A percentile compares a stretch with the other conserved stretches of the same genome.
Evolutionary conservation across 2,888 invertebrate species (phyloP).

Genomic region (Phrixothrix hirtus): DNA sequence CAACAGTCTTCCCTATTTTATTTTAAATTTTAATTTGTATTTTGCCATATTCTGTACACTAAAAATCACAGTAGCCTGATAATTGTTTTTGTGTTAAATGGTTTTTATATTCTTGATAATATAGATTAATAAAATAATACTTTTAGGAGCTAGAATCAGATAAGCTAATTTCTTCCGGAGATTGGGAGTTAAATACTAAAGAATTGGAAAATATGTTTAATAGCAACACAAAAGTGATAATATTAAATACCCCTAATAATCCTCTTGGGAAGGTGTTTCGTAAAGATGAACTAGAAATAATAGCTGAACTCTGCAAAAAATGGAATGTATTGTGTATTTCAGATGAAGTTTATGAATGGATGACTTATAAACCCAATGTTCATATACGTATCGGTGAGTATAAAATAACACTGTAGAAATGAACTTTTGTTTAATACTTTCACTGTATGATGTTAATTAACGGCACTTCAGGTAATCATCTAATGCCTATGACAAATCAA

Average conservation of each 20-base stretch:
- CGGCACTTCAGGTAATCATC: too few relatives aligned
- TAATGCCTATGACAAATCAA: too few relatives aligned
- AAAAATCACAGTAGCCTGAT: too few relatives aligned
- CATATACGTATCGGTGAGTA: constrained; percentile 85
- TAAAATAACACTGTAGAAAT: too few relatives aligned
- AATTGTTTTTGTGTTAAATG: too few relatives aligned
- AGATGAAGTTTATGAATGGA: constrained; percentile 99
- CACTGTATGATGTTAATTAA: too few relatives aligned
- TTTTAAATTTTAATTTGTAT: too few relatives aligned
- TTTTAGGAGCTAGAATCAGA: constrained; percentile 33
- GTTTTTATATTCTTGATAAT: too few relatives aligned
- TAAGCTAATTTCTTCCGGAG: constrained; percentile 67
- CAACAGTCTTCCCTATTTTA: too few relatives aligned
- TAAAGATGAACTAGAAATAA: constrained; percentile 68
- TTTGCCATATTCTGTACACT: too few relatives aligned
- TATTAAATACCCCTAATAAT: constrained; percentile 98
- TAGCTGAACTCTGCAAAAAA: constrained; percentile 89
- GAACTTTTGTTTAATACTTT: too few relatives aligned
- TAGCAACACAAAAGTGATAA: constrained; percentile 87
- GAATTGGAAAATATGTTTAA: constrained; percentile 83
- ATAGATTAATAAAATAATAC: not conserved
- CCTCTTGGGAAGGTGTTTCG: constrained; percentile 92
- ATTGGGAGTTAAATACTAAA: constrained; percentile 85
- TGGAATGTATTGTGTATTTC: constrained; percentile 90
- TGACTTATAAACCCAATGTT: constrained; percentile 80